Conservation (phyloP, 2,113 vertebrate genomes). For the Tyto alba region DNA sequence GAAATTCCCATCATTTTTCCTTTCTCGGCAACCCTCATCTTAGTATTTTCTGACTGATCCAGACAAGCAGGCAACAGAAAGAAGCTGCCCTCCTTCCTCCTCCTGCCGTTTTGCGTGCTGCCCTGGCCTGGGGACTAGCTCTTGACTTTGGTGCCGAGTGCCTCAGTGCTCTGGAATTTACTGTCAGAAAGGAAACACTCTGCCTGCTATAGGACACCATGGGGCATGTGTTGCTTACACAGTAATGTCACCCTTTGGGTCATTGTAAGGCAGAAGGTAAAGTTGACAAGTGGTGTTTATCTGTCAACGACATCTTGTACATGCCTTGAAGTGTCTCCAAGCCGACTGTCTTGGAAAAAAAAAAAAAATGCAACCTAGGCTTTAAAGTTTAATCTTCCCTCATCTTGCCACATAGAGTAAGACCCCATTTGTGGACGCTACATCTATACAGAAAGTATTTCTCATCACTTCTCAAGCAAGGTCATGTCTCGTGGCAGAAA, state of each 20-base stretch:
- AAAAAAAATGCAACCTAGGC: background rate
- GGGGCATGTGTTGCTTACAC: slow-evolving; percentile 62
- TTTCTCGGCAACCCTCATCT: background rate
- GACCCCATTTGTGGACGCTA: slow-evolving; percentile 40
- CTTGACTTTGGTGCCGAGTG: slow-evolving; percentile 11
- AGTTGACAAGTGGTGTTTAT: slow-evolving; percentile 58
- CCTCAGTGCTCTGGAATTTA: slow-evolving; percentile 14
- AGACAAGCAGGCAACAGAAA: background rate
- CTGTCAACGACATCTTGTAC: slow-evolving; percentile 54
- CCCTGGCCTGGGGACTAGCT: slow-evolving; percentile 7
- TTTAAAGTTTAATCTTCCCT: slow-evolving; percentile 48
- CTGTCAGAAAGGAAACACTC: slow-evolving; percentile 63
- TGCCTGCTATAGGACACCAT: slow-evolving; percentile 49
- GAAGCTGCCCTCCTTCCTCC: background rate
- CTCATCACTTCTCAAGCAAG: slow-evolving; percentile 2
- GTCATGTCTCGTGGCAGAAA: slow-evolving; percentile 4
- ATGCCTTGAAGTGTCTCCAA: slow-evolving; percentile 56
- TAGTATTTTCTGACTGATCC: background rate
- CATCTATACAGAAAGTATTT: slow-evolving; percentile 38
- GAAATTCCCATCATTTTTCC: background rate
- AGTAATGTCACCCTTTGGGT: slow-evolving; percentile 61
- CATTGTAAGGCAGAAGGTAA: slow-evolving; percentile 52
- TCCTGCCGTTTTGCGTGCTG: background rate
- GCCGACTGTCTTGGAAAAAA: slow-evolving; percentile 22
- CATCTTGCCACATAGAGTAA: slow-evolving; percentile 7